Conservation (phyloP, 2,113 vertebrate genomes). For the Vulpes lagopus region DNA sequence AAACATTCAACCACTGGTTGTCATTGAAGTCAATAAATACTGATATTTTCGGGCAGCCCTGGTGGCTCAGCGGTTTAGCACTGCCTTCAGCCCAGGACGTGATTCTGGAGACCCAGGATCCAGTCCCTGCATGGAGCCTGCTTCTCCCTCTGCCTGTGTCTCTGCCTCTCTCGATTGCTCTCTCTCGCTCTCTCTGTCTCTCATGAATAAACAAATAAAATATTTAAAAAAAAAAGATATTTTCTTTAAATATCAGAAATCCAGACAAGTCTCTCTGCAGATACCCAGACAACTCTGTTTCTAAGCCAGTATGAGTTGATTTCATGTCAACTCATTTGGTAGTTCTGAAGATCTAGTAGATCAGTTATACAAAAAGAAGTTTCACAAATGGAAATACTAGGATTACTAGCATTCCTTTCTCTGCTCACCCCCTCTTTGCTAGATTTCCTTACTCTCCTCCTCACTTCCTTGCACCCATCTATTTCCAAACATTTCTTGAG, state of each 20-base stretch:
- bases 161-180: too few species aligned
- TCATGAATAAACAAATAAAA: too few species aligned
- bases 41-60: neutral
- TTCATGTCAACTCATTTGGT: neutral
- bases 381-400: neutral
- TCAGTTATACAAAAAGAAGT: neutral
- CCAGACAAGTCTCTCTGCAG: neutral
- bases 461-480: neutral
- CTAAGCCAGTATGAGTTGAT: neutral
- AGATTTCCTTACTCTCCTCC: neutral
- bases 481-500: slow-evolving; percentile 30
- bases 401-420: neutral
- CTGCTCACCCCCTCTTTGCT: neutral
- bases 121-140: too few species aligned
- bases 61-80: too few species aligned
- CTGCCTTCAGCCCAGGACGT: too few species aligned
- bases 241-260: slow-evolving; percentile 13
- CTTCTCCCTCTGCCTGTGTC: too few species aligned
- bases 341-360: neutral
- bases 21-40: neutral
- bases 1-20: neutral
- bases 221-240: neutral
- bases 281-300: neutral
- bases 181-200: too few species aligned
- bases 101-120: too few species aligned